Base-by-base conservation (phyloP, 2,888 invertebrate species). In the Nomada lathburiana region DNA sequence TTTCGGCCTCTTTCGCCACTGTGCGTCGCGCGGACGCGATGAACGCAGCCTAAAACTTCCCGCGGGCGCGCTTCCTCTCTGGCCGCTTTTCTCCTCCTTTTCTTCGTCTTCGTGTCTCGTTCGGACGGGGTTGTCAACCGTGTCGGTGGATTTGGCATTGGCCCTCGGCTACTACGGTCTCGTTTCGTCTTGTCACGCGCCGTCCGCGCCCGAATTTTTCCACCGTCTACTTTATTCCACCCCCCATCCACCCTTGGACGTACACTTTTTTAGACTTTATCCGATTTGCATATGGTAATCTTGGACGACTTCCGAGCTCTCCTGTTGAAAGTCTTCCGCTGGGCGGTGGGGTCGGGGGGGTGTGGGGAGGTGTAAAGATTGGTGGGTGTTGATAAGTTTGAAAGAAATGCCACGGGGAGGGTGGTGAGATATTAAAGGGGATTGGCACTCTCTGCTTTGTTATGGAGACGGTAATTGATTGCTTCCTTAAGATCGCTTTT, bases 101-200 rank as follows among this genome's bases (percentile, higher is more conserved):
- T 73, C 50, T 26, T 67, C 71, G 71, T 76, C 73, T 63, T 70
- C 53, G 63, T 64, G 71, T 80, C 69, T 63, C 80, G 68, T 78
- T 76, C 70, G 63, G 52, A 80, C 82, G 83, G 86, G 84, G 86
- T 90, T 90, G 89, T 89, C 90, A 90, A 90, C 90, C 87, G 86
- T 84, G 76, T 76, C 73, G 74, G 68, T 9, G 79, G 81, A 88
- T 89, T 88, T 89, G 89, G 88, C 88, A 89, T 88, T 89, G 88
- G 87, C 82, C 88, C 86, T 88, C 74, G 82, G 73, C 76, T 76
- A 47, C 63, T 76, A 59, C 62, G 63, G 68, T 75, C 80, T 69
- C 67, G 70, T 76, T 84, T 71, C 62, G 80, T 77, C 80, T 85
- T 76, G 70, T 79, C 80, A 53, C 60, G 73, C 11, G 36, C 20